Percentiles rank a stretch among this genome's conserved stretches.
Conservation (phyloP, 1,140 invertebrate genomes). For the Drosophila asahinai region DNA sequence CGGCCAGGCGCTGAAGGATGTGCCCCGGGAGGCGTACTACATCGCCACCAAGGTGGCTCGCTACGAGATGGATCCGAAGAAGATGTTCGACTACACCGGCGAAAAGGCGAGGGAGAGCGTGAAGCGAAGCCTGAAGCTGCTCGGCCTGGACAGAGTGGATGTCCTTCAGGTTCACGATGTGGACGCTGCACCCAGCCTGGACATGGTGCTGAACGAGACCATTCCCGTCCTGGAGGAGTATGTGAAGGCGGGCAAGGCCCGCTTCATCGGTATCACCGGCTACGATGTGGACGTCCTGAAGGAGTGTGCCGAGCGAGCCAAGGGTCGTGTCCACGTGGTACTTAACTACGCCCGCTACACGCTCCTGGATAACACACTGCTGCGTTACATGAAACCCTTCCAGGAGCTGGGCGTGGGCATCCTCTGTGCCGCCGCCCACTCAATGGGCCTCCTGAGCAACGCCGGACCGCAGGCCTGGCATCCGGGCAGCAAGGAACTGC, state of each 20-base stretch:
- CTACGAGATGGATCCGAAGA: constrained; percentile 89
- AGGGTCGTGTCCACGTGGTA: constrained; percentile 88
- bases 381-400: constrained; percentile 90
- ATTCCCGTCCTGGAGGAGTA: constrained; percentile 92
- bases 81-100: constrained; percentile 95
- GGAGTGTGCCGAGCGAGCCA: constrained; percentile 88
- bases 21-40: constrained; percentile 94
- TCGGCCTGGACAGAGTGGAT: constrained; percentile 94
- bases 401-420: constrained; percentile 91
- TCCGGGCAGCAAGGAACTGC: constrained; percentile 90
- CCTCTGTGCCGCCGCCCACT: constrained; percentile 92
- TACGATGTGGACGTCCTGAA: constrained; percentile 92
- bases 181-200: constrained; percentile 86
- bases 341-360: constrained; percentile 93
- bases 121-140: constrained; percentile 89
- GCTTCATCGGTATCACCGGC: constrained; percentile 94
- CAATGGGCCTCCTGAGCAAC: constrained; percentile 93
- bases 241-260: constrained; percentile 91
- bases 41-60: constrained; percentile 97
- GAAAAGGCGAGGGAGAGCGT: constrained; percentile 91
- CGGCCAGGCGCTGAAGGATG: constrained; percentile 92
- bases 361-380: constrained; percentile 91
- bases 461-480: constrained; percentile 93
- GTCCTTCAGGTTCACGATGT: constrained; percentile 90
- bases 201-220: constrained; percentile 93